These are phyloP conservation scores for Palythoa grandis DNA, from an alignment of 92 coral and sea anemone genomes.

Conservation along the genomic window DNA sequence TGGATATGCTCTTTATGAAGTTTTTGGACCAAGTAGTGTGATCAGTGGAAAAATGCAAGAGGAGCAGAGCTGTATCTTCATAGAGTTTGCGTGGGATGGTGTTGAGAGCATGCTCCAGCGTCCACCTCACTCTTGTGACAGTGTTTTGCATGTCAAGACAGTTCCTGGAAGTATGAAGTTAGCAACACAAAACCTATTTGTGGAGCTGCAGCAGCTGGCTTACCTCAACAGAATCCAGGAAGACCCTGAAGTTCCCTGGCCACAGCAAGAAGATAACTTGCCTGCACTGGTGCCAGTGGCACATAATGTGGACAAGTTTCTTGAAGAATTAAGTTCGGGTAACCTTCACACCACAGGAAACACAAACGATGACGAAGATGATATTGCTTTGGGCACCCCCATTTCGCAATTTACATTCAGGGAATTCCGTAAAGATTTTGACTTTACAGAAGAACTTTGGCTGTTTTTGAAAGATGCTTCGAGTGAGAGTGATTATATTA, in stretches of 20 bases:
- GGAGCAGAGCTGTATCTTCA: slow-evolving; percentile 70
- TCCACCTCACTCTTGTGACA: slow-evolving; percentile 89
- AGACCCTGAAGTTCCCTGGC: slow-evolving; percentile 61
- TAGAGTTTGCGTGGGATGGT: slow-evolving; percentile 95
- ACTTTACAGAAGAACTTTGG: slow-evolving; percentile 93
- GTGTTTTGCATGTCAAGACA: slow-evolving; percentile 82
- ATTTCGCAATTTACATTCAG: slow-evolving; percentile 62
- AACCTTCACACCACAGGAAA: slow-evolving; percentile 55
- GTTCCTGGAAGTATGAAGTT: slow-evolving; percentile 84
- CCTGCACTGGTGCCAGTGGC: slow-evolving; percentile 44
- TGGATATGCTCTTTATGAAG: slow-evolving; percentile 85
- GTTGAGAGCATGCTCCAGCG: slow-evolving; percentile 73
- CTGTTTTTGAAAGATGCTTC: slow-evolving; percentile 81
- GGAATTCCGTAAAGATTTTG: slow-evolving; percentile 89
- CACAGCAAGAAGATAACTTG: slow-evolving; percentile 46
- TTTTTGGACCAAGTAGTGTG: slow-evolving; percentile 68
- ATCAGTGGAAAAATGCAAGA: slow-evolving; percentile 48
- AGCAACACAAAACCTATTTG: slow-evolving; percentile 58
- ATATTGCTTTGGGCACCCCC: slow-evolving; percentile 55
- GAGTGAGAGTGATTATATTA: slow-evolving; percentile 65
- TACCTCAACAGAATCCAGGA: slow-evolving; percentile 49
- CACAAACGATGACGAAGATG: slow-evolving; percentile 52
- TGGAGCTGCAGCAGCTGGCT: slow-evolving; percentile 66
- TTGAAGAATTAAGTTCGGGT: slow-evolving; percentile 71
- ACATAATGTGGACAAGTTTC: slow-evolving; percentile 66